Percentiles rank a stretch among this genome's conserved stretches.
These are phyloP conservation scores for Perizoma flavofasciatum DNA, from an alignment of 2,888 invertebrate genomes.

Conservation along the genomic window DNA sequence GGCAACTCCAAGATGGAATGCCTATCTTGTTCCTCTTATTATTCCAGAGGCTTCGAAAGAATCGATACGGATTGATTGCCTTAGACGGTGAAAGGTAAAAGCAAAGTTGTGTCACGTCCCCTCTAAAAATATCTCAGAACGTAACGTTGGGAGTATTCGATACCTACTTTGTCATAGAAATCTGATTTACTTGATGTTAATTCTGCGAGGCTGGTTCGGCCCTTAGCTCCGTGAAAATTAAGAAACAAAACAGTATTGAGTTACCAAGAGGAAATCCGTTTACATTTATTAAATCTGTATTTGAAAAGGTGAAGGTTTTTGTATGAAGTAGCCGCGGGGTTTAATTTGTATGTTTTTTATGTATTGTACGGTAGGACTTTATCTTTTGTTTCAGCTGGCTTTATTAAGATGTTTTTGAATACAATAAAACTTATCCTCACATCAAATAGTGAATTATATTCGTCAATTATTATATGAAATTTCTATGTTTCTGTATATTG, in stretches of 20 bases:
- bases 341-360: too few relatives aligned
- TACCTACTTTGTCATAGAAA: slow-evolving; percentile 31
- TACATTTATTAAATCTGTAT: slow-evolving; percentile 18
- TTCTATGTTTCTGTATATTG: too few relatives aligned
- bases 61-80: slow-evolving; percentile 46
- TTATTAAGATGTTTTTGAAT: too few relatives aligned
- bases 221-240: slow-evolving; percentile 16
- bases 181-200: slow-evolving; percentile 39
- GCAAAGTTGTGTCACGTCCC: slow-evolving; percentile 43
- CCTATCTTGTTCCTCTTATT: slow-evolving; percentile 43
- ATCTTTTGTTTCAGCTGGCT: too few relatives aligned
- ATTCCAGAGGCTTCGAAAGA: slow-evolving; percentile 37
- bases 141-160: slow-evolving; percentile 35
- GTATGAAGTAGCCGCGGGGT: neutral
- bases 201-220: slow-evolving; percentile 25
- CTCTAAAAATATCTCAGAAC: slow-evolving; percentile 37
- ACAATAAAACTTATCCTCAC: too few relatives aligned
- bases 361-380: too few relatives aligned
- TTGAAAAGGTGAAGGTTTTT: slow-evolving; percentile 6
- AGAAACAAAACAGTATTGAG: slow-evolving; percentile 24
- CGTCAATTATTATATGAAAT: too few relatives aligned
- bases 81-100: slow-evolving; percentile 39
- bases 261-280: slow-evolving; percentile 13
- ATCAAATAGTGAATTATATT: too few relatives aligned
- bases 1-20: slow-evolving; percentile 38